Conservation (phyloP, 2,888 invertebrate species). For the Sinhomidia bicolor region DNA sequence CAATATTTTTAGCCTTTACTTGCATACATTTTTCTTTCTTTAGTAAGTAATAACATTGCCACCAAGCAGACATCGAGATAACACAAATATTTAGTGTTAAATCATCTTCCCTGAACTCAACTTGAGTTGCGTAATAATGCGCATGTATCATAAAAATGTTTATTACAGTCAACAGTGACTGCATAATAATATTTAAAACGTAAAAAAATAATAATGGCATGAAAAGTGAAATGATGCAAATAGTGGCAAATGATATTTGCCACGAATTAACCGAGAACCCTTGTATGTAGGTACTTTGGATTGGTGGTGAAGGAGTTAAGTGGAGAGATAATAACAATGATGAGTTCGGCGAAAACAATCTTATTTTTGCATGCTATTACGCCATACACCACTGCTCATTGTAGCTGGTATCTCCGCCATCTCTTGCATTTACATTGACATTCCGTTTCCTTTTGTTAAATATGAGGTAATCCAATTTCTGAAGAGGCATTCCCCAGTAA, state of each 20-base stretch:
- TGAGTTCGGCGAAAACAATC: not conserved
- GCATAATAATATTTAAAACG: not conserved
- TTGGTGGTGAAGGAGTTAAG: not conserved
- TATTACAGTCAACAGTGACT: not conserved
- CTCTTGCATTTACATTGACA: no score
- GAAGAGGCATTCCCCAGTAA: not conserved
- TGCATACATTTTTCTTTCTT: not conserved
- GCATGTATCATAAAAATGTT: not conserved
- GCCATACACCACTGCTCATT: not conserved
- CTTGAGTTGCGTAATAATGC: conserved; percentile 9
- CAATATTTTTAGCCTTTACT: not conserved
- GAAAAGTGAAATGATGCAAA: conserved; percentile 35
- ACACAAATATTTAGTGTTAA: not conserved
- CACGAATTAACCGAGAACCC: no score
- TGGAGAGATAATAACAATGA: not conserved
- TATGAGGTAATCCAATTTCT: not conserved
- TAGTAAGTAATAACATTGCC: not conserved
- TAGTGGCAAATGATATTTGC: no score
- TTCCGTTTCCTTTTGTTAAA: no score
- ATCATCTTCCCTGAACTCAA: conserved; percentile 6
- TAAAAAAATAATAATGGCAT: not conserved
- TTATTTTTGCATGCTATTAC: not conserved
- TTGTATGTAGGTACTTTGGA: no score
- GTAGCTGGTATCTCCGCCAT: no score
- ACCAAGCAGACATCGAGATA: not conserved